Conservation (phyloP, 2,888 invertebrate genomes). For the Morpho deidamia region DNA sequence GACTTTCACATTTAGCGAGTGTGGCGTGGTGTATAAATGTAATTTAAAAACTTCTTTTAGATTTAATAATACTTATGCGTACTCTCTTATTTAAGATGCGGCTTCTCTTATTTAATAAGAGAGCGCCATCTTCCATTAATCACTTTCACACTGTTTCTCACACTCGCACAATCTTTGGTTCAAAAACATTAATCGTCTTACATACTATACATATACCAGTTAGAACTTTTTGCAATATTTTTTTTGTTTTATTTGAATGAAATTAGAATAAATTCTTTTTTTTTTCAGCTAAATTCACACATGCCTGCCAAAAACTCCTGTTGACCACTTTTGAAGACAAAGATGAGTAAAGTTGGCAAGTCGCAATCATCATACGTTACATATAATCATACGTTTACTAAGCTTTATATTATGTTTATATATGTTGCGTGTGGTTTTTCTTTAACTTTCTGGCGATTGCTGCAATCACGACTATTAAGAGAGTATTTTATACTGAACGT, state of each 20-base stretch:
- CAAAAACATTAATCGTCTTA: not conserved
- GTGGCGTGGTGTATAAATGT: not conserved
- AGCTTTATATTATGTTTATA: too few species aligned
- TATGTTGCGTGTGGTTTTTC: too few species aligned
- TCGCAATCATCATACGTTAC: too few species aligned
- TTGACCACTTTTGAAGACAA: conserved; percentile 87
- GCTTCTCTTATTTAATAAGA: not conserved
- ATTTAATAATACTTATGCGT: not conserved
- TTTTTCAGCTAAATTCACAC: conserved; percentile 79
- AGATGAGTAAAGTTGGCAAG: conserved; percentile 36
- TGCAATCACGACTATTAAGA: too few species aligned
- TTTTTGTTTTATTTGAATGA: not conserved
- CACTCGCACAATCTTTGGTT: not conserved
- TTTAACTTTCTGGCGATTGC: too few species aligned
- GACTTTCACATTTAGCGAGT: not conserved
- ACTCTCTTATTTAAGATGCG: not conserved
- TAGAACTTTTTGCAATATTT: not conserved
- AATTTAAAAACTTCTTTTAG: not conserved
- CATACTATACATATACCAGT: not conserved
- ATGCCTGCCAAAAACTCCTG: conserved; percentile 84
- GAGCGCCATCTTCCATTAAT: too few species aligned
- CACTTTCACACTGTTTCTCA: not conserved
- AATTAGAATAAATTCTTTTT: conserved; percentile 12
- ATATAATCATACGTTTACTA: too few species aligned
- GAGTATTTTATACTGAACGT: too few species aligned